These are phyloP conservation scores for Cheiracanthium punctorium DNA, from an alignment of 2,888 invertebrate species.

Conservation along the genomic window DNA sequence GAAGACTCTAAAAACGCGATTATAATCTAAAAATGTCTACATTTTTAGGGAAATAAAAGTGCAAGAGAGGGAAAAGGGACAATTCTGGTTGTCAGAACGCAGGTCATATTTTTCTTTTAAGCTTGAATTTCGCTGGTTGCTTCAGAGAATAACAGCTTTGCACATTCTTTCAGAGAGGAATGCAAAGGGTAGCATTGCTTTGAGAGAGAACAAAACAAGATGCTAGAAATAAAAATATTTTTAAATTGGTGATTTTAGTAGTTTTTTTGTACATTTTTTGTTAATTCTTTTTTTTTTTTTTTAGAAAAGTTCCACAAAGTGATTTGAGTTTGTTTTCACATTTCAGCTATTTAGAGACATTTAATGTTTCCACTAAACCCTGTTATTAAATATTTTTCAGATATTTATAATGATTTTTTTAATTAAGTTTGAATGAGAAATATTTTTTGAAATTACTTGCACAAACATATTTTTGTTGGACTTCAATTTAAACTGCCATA, in stretches of 20 bases:
- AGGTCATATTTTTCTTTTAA: constrained; percentile 48
- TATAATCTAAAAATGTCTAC: constrained; percentile 11
- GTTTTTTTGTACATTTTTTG: not conserved
- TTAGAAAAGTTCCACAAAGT: not conserved
- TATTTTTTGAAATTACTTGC: too few species aligned
- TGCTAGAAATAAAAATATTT: not conserved
- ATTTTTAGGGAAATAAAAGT: constrained; percentile 8
- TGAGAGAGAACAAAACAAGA: constrained; percentile 15
- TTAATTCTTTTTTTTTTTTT: not conserved
- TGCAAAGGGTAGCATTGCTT: constrained; percentile 12
- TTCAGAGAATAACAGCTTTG: constrained; percentile 31
- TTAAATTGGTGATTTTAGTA: not conserved
- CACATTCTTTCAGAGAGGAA: constrained; percentile 53
- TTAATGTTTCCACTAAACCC: not conserved
- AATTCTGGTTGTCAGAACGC: constrained; percentile 38
- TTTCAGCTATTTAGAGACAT: not conserved
- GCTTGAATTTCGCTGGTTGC: constrained; percentile 29
- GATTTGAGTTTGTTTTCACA: not conserved
- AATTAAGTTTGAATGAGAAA: too few species aligned
- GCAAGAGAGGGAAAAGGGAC: not conserved
- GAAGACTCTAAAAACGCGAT: not conserved
- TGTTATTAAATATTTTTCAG: constrained; percentile 5
- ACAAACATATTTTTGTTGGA: too few species aligned
- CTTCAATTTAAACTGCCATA: too few species aligned
- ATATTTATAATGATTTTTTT: too few species aligned